Base-by-base conservation (phyloP, 2,888 invertebrate genomes). In the Campoplex nolae region DNA sequence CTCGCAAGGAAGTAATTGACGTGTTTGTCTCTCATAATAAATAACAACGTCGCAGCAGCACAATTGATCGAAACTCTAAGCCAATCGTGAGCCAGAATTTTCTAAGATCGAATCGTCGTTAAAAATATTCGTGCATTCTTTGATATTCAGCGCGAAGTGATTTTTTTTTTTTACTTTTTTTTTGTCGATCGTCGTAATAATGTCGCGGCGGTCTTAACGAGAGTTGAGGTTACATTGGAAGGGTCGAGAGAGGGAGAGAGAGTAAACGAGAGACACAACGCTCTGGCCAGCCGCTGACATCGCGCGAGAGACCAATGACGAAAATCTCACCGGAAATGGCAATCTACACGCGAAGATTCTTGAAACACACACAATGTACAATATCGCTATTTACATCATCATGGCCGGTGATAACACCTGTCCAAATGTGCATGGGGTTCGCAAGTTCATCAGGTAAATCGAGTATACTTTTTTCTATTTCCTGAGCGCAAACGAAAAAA, bases 191-290 rank as follows among this genome's bases (percentile, higher is more conserved):
- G 32, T 62, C 62, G 62, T 62, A 62, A 16, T 16, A 62, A 16
- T 62, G 62, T 88, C 93, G 92, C 90, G 92, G 93, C 82, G 92
- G 92, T 83, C 88, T 92, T 86, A 92, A 92, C 88, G 6, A 3
- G 92, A 92, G 89, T 92, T 92, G 83, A 91, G 92, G 89, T 91
- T 92, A 82, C 92, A 93, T 89, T 93, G 92, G 90, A 94, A 93
- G 90, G 93, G 38, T 6, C 38, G 38, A 38, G 38, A 3, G 38
- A 38, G 38, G 92, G 62, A 32, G 62, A 13, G 16, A 62, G 62
- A 62, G 32, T 32, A 62, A 32, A 62, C 89, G 92, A 93, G 91
- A 92, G 92, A 88, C 93, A 92, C 89, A 90, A 90, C 88, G 90
- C 89, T 90, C 92, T 71, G 71, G 71, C 71, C 45, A 71, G 28